phyloP scores from a whole-genome alignment of 2,888 invertebrate genomes.

The Isotomurus palustris region DNA sequence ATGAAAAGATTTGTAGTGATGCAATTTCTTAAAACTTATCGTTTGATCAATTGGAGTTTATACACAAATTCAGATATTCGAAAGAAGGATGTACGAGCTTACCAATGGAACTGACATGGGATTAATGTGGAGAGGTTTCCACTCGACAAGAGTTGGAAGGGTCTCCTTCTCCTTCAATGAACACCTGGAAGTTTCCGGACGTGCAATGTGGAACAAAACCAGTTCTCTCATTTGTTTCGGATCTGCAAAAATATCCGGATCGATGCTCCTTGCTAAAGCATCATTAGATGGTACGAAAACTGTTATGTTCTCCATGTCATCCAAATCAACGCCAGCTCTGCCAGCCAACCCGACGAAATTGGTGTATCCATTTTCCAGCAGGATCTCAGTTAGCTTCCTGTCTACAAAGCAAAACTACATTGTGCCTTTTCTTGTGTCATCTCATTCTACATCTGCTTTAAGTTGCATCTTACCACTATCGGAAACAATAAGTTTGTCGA shows the following conservation, averaged over 20 bases:
- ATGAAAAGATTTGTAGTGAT: too few species aligned
- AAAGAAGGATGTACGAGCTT: too few species aligned
- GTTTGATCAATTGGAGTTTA: too few species aligned
- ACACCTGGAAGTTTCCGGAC: conserved; percentile 57
- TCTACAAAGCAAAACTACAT: conserved; percentile 48
- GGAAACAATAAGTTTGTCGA: conserved; percentile 63
- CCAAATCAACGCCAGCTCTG: conserved; percentile 51
- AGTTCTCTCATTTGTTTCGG: conserved; percentile 57
- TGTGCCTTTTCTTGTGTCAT: neutral
- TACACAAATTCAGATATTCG: too few species aligned
- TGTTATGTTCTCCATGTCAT: conserved; percentile 52
- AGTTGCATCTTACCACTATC: conserved; percentile 60
- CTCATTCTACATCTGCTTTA: conserved; percentile 11
- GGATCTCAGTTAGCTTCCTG: conserved; percentile 52
- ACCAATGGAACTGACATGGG: conserved; percentile 35
- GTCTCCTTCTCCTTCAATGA: conserved; percentile 34
- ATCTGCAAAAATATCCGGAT: conserved; percentile 17
- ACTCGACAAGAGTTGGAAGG: conserved; percentile 12
- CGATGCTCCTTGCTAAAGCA: conserved; percentile 48
- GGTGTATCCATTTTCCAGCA: conserved; percentile 60
- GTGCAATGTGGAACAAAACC: conserved; percentile 61
- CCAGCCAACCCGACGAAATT: conserved; percentile 56
- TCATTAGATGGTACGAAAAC: conserved; percentile 55
- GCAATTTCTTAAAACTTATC: too few species aligned
- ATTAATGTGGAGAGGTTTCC: conserved; percentile 30